Conservation (phyloP, 2,888 invertebrate species). For the Cerastis leucographa region DNA sequence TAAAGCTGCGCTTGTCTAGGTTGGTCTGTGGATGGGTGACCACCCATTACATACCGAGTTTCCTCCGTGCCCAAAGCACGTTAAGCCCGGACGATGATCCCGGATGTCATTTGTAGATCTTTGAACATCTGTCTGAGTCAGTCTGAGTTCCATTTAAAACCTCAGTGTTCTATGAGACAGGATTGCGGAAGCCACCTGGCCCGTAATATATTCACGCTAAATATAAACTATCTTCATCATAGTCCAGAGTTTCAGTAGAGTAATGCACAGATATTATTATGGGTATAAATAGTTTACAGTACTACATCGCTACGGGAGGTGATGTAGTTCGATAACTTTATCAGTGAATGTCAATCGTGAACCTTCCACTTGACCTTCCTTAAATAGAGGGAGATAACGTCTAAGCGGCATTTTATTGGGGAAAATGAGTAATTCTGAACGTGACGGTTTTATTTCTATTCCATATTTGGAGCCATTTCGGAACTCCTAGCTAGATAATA, state of each 20-base stretch:
- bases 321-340: slow-evolving; percentile 39
- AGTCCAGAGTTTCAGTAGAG: not conserved
- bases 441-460: not conserved
- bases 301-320: slow-evolving; percentile 23
- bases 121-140: too few relatives aligned
- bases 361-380: slow-evolving; percentile 47
- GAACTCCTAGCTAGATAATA: not conserved
- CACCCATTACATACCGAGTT: too few relatives aligned
- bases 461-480: not conserved
- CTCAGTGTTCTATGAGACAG: not conserved
- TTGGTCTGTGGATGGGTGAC: too few relatives aligned
- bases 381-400: slow-evolving; percentile 2
- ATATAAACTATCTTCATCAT: slow-evolving; percentile 21
- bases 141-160: not conserved
- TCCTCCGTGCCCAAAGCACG: too few relatives aligned
- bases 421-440: not conserved
- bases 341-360: slow-evolving; percentile 28
- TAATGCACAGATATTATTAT: not conserved
- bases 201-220: slow-evolving; percentile 22
- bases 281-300: not conserved
- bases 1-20: too few relatives aligned
- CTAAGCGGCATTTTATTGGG: not conserved
- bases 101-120: too few relatives aligned
- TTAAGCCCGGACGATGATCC: too few relatives aligned
- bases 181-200: slow-evolving; percentile 20